These are phyloP conservation scores for Gymnarchus niloticus DNA, from an alignment of 2,113 vertebrate species.

Conservation along the genomic window DNA sequence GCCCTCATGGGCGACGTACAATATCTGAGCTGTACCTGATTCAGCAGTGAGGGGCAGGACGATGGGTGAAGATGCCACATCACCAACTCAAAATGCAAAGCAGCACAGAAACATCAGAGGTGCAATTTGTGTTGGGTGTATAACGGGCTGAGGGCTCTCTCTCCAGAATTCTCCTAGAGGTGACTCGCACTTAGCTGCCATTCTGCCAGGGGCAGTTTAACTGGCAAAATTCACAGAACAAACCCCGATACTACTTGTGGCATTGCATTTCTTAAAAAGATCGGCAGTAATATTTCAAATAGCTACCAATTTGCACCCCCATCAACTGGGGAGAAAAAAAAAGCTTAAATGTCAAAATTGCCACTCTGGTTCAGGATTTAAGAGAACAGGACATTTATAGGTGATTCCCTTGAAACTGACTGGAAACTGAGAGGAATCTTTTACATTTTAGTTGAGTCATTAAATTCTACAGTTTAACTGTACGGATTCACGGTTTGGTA, in stretches of 20 bases:
- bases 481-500: background rate
- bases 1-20: background rate
- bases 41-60: background rate
- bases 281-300: background rate
- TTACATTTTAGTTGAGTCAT: background rate
- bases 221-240: background rate
- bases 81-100: background rate
- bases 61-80: too few relatives aligned
- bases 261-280: background rate
- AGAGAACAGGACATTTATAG: background rate
- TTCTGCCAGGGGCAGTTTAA: background rate
- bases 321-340: background rate
- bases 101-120: background rate
- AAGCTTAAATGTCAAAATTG: background rate
- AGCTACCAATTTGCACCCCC: background rate
- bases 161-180: background rate
- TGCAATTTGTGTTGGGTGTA: background rate
- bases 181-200: background rate
- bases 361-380: background rate
- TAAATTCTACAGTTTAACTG: background rate
- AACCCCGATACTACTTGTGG: background rate
- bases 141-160: background rate
- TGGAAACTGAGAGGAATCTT: background rate
- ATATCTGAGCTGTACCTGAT: background rate
- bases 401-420: background rate